A percentile compares a stretch with the other conserved stretches of the same genome.
These are phyloP conservation scores for Nemopilema nomurai DNA, from an alignment of 30 jellyfish, hydroid and myxozoan species.

Conservation along the genomic window DNA sequence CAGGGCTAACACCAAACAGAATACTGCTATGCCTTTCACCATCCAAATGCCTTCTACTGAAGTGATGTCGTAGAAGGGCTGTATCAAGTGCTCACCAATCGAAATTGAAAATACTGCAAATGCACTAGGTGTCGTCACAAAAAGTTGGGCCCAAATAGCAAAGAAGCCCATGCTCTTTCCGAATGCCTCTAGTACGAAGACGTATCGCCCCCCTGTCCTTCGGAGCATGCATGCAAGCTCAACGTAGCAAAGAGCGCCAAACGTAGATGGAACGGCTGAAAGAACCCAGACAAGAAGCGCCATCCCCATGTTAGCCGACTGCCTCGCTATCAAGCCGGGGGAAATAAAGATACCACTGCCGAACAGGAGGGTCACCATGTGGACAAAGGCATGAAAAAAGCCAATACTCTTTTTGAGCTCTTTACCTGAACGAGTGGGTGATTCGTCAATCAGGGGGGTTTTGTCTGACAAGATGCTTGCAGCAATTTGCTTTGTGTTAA, in stretches of 20 bases:
- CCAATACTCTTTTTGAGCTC: constrained; percentile 7
- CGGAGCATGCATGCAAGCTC: constrained; percentile 18
- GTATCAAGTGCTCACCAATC: not conserved
- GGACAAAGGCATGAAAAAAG: constrained; percentile 8
- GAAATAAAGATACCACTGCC: constrained; percentile 36
- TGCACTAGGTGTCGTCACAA: constrained; percentile 1
- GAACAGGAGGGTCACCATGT: not conserved
- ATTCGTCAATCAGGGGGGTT: no score
- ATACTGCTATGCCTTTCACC: constrained; percentile 7
- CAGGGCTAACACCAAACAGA: not conserved
- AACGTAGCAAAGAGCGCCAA: constrained; percentile 20
- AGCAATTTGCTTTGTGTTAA: no score
- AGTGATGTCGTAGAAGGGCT: constrained; percentile 3
- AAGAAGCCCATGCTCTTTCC: constrained; percentile 16
- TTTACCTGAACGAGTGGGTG: no score
- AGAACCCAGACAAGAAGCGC: constrained; percentile 28
- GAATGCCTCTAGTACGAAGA: not conserved
- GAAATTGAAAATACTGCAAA: constrained; percentile 4
- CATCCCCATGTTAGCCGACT: constrained; percentile 25
- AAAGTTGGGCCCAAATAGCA: constrained; percentile 11
- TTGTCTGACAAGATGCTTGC: no score
- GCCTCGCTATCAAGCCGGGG: constrained; percentile 21
- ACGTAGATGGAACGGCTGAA: not conserved
- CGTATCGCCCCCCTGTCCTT: constrained; percentile 18
- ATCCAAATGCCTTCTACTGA: constrained; percentile 4